phyloP scores from a whole-genome alignment of 1,140 invertebrate species.

The Watersipora subatra region DNA sequence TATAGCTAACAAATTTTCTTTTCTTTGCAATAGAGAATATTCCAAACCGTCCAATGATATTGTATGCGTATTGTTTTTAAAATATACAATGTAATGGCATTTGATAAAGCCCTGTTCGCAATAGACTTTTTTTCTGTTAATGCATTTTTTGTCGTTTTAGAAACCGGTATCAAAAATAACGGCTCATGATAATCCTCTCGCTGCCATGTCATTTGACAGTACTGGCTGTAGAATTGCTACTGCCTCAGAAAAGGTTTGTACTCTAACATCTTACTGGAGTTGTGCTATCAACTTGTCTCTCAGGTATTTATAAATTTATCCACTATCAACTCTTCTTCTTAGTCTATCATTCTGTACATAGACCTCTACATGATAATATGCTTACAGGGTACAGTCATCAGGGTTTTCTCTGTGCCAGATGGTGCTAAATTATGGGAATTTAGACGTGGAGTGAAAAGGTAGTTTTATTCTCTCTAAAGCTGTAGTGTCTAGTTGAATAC shows the following conservation, averaged over 20 bases:
- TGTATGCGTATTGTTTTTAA: too few relatives aligned
- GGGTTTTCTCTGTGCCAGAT: constrained; percentile 78
- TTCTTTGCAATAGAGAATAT: too few relatives aligned
- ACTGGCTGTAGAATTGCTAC: constrained; percentile 76
- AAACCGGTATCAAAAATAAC: constrained; percentile 89
- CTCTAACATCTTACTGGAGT: too few relatives aligned
- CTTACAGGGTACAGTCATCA: constrained; percentile 78
- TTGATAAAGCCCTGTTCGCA: too few relatives aligned
- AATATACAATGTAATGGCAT: too few relatives aligned
- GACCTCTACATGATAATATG: neutral
- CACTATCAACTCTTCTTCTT: too few relatives aligned
- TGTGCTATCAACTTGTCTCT: too few relatives aligned
- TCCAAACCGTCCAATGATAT: too few relatives aligned
- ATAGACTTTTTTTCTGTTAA: too few relatives aligned
- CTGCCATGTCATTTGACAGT: constrained; percentile 81
- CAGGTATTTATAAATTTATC: too few relatives aligned
- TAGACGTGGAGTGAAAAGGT: constrained; percentile 88
- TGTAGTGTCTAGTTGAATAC: too few relatives aligned
- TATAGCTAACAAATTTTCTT: too few relatives aligned
- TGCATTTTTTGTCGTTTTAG: constrained; percentile 40
- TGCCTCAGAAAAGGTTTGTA: constrained; percentile 56
- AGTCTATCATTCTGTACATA: neutral
- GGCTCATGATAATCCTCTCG: constrained; percentile 89
- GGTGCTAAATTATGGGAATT: constrained; percentile 85
- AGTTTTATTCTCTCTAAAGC: constrained; percentile 25